Base-by-base conservation (phyloP, 2,113 vertebrate species). In the Zeus faber region DNA sequence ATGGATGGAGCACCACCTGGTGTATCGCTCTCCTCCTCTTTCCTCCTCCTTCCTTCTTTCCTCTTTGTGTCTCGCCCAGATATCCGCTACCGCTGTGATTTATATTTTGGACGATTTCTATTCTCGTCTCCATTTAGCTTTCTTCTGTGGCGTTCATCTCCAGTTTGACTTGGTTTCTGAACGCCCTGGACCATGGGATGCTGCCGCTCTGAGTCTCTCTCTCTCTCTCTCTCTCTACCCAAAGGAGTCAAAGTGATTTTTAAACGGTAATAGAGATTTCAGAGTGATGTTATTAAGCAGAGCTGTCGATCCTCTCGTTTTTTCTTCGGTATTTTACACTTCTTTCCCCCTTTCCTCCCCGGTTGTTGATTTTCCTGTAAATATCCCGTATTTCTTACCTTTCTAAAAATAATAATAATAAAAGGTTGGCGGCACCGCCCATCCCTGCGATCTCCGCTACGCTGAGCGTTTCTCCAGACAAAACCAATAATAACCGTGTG, bases 1-100 rank as follows among this genome's bases (percentile, higher is more conserved):
- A 85, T 80, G 78, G 74, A 87, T 83, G 72, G 63, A 74, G 67
- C 58, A 77, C 64, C 76, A 74, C 81, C 73, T 68, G 74, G 62
- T 61, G 70, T 74, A 63, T 73, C 14, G 18, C 20, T 23, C 23
- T 14, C 43, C 10, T 2, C 8, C 10, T 14, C n/a, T n/a, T 8
- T 6, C 14, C 21, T 4, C 22, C 22, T 13, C 14, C 21, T 23
- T 9, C 11, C 33, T 25, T 21, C 17, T 16, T 25, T 40, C 11
- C 33, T 9, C 52, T 51, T 61, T 56, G 59, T 14, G 49, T 54
- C 54, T 66, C 64, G 65, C 64, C 53, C 56, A 72, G 72, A 80
- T 77, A 79, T 59, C 35, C 66, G 54, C 47, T 67, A 43, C 20
- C 16, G 24, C 39, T 61, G 47, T 67, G 52, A 83, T 79, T 72